These are phyloP conservation scores for Aporophyla lueneburgensis DNA, from an alignment of 2,888 invertebrate species.

Conservation along the genomic window DNA sequence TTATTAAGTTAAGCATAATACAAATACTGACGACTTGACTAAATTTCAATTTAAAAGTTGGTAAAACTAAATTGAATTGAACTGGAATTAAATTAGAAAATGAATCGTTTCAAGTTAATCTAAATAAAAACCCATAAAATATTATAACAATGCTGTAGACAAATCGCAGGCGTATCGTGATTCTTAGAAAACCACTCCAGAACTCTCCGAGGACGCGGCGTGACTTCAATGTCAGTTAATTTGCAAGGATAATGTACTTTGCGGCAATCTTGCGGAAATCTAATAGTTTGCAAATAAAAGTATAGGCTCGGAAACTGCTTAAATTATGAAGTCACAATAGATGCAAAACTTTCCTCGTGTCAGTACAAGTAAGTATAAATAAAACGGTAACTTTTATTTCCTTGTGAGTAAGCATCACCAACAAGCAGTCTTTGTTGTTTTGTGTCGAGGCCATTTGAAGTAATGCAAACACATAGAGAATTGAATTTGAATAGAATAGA, in stretches of 20 bases:
- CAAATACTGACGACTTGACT: too few species aligned
- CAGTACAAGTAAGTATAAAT: constrained; percentile 8
- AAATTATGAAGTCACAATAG: not conserved
- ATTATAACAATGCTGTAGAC: not conserved
- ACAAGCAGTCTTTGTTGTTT: constrained; percentile 40
- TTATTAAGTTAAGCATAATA: not conserved
- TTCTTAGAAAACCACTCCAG: constrained; percentile 15
- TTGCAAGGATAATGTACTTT: constrained; percentile 21
- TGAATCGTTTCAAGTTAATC: not conserved
- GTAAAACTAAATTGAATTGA: not conserved
- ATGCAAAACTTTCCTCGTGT: not conserved
- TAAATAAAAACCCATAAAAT: not conserved
- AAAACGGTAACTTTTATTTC: constrained; percentile 18
- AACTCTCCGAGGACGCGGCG: constrained; percentile 25
- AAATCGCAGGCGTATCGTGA: not conserved
- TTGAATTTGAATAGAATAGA: constrained; percentile 55
- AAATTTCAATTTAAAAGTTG: not conserved
- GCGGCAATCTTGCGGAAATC: constrained; percentile 8
- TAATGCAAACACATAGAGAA: constrained; percentile 44
- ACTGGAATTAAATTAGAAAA: not conserved
- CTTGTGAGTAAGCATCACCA: constrained; percentile 39
- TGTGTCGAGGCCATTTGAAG: constrained; percentile 36
- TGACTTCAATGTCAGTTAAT: constrained; percentile 31
- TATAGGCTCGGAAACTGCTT: constrained; percentile 4
- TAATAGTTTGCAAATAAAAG: constrained; percentile 8